These are phyloP conservation scores for Azorinus chamasolen DNA, from an alignment of 2,888 invertebrate genomes.

Conservation along the genomic window DNA sequence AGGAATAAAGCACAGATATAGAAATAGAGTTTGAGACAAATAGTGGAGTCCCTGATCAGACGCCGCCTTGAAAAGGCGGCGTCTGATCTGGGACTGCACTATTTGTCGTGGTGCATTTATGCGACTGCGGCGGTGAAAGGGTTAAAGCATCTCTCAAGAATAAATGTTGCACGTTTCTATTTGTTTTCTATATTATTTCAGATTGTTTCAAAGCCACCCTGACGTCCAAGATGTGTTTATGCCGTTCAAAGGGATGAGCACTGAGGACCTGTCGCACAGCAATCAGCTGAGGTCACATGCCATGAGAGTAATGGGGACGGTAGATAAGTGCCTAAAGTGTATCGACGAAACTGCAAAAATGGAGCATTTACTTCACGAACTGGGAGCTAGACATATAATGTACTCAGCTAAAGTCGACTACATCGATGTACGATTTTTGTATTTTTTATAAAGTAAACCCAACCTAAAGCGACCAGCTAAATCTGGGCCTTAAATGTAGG, in stretches of 20 bases:
- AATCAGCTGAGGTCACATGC: constrained; percentile 88
- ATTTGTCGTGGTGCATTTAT: no score
- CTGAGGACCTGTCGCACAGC: constrained; percentile 87
- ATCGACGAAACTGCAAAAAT: constrained; percentile 87
- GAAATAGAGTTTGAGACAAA: no score
- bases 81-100: no score
- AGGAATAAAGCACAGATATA: no score
- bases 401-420: constrained; percentile 88
- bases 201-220: constrained; percentile 88
- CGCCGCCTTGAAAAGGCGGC: no score
- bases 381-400: constrained; percentile 87
- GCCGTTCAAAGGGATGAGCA: constrained; percentile 87
- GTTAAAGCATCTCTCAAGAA: no score
- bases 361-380: constrained; percentile 87
- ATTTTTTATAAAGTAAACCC: neutral
- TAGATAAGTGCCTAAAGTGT: constrained; percentile 88
- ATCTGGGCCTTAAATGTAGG: no score
- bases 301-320: constrained; percentile 88
- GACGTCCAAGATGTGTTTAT: constrained; percentile 88
- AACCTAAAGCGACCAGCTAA: no score
- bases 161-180: no score
- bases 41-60: no score
- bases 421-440: constrained; percentile 87
- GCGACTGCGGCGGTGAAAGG: no score
- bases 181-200: constrained; percentile 78